Percentiles rank a stretch among this genome's conserved stretches.
These are phyloP conservation scores for Tragelaphus scriptus DNA, from an alignment of 2,113 vertebrate genomes.

Conservation along the genomic window DNA sequence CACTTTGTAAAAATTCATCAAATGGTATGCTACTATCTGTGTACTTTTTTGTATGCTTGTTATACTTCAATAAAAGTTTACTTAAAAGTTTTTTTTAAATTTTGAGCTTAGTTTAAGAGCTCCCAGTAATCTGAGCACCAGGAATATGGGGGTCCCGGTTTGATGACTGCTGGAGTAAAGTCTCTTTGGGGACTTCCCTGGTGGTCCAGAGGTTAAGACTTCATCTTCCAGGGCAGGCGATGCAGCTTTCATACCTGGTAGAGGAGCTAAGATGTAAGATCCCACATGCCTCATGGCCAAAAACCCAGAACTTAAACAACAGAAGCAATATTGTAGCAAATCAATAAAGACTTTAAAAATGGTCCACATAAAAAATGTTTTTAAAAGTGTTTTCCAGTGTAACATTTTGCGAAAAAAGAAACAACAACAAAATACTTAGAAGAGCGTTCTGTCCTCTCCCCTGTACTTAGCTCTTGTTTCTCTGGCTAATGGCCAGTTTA, in stretches of 20 bases:
- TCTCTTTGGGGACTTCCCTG: not conserved
- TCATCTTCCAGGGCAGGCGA: not conserved
- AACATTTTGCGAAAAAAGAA: slow-evolving; percentile 13
- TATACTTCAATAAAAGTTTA: not conserved
- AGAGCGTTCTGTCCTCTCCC: not conserved
- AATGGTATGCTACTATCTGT: not conserved
- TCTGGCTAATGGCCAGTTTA: not conserved
- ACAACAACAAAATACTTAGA: not conserved
- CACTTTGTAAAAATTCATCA: not conserved
- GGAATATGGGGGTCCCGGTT: not conserved
- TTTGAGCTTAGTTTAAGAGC: not conserved
- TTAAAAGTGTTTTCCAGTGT: not conserved
- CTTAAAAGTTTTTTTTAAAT: not conserved
- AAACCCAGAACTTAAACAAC: not conserved
- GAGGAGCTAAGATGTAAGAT: not conserved
- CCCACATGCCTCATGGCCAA: not conserved
- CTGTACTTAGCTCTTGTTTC: slow-evolving; percentile 15
- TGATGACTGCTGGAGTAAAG: not conserved
- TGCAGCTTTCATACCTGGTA: not conserved
- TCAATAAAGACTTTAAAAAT: not conserved
- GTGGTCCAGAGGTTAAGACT: not conserved
- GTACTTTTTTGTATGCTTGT: not conserved
- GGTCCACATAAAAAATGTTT: not conserved
- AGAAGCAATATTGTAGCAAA: not conserved
- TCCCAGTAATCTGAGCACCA: not conserved